These are phyloP conservation scores for Frankliniella intonsa DNA, from an alignment of 2,888 invertebrate genomes.

Conservation along the genomic window DNA sequence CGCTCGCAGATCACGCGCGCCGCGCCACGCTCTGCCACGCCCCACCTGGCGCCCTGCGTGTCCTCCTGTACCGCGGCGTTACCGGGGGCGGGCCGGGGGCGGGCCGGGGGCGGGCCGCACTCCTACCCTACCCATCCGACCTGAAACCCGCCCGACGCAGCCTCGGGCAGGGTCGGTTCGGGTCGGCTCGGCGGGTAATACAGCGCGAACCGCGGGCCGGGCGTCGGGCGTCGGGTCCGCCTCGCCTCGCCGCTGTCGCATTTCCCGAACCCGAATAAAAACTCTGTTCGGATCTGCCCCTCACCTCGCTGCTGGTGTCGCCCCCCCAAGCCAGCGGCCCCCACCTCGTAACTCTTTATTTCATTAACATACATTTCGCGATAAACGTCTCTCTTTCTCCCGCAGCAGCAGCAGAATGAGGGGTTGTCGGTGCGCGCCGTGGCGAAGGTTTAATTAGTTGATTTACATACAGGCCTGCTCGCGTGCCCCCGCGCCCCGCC, in stretches of 20 bases:
- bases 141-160: too few species aligned
- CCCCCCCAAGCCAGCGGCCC: too few species aligned
- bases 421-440: constrained; percentile 23
- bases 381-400: constrained; percentile 19
- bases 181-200: too few species aligned
- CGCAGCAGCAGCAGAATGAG: neutral
- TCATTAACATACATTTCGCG: constrained; percentile 25
- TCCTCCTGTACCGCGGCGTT: neutral
- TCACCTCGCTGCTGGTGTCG: too few species aligned
- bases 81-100: neutral
- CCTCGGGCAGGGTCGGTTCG: too few species aligned
- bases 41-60: neutral
- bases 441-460: constrained; percentile 25
- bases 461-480: constrained; percentile 10
- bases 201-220: too few species aligned
- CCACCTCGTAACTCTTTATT: neutral
- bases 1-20: neutral
- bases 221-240: too few species aligned
- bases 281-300: too few species aligned
- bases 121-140: too few species aligned
- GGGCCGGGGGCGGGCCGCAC: neutral
- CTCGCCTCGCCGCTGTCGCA: too few species aligned
- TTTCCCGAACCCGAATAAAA: too few species aligned
- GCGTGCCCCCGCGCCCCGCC: neutral
- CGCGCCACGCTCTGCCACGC: neutral